Percentiles rank a stretch among this genome's conserved stretches.
Evolutionary conservation across 2,888 invertebrate species (phyloP).

Genomic region (Herminia tarsipennalis): DNA sequence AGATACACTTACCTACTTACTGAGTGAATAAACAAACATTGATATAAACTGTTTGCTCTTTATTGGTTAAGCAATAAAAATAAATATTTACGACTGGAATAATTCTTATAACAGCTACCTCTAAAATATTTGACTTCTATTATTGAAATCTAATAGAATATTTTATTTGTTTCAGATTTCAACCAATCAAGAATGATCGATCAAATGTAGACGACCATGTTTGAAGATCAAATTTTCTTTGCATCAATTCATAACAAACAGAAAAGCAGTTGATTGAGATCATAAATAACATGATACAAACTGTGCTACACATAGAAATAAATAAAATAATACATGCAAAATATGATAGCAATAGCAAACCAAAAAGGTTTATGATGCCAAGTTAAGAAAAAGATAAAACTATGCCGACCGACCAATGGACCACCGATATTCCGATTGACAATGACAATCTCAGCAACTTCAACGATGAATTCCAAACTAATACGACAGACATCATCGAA

Average conservation of each 20-base stretch:
- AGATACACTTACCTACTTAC: neutral
- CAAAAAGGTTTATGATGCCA: conserved; percentile 72
- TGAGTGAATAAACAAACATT: neutral
- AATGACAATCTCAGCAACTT: conserved; percentile 52
- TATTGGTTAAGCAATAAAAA: neutral
- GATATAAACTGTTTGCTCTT: neutral
- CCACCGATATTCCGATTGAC: conserved; percentile 52
- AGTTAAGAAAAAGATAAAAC: conserved; percentile 64
- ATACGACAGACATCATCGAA: conserved; percentile 84
- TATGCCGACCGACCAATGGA: conserved; percentile 76
- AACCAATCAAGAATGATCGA: conserved; percentile 42
- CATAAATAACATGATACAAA: conserved; percentile 52
- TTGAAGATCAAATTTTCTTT: conserved; percentile 11
- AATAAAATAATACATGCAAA: conserved; percentile 45
- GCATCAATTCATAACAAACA: conserved; percentile 2
- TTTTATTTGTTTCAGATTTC: conserved; percentile 45
- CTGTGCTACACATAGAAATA: conserved; percentile 30
- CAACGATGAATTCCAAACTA: conserved; percentile 52
- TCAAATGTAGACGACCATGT: conserved; percentile 15
- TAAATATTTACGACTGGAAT: neutral
- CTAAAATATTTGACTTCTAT: neutral
- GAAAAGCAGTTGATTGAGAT: conserved; percentile 6
- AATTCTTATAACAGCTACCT: neutral
- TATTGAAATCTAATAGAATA: conserved; percentile 5
- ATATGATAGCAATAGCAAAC: conserved; percentile 62